Evolutionary conservation across 2,113 vertebrate genomes (phyloP).

Genomic region (Halichoeres trimaculatus): DNA sequence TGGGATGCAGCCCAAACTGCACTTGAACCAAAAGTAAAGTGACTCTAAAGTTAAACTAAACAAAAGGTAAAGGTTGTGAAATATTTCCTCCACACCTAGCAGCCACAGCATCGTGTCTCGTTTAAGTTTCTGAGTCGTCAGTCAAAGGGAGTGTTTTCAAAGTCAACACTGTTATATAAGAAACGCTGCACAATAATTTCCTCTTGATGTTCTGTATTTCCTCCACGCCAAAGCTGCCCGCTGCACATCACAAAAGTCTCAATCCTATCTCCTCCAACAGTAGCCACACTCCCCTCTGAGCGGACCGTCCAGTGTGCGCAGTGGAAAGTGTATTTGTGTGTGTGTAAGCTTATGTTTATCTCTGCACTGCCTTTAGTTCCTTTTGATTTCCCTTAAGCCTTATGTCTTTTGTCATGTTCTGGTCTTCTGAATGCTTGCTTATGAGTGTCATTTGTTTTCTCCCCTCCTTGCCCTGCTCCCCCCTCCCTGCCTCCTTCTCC

Average conservation of each 20-base stretch:
- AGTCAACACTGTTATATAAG: conserved; percentile 10
- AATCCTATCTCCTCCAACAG: conserved; percentile 50
- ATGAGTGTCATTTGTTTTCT: conserved; percentile 85
- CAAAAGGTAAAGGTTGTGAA: not conserved
- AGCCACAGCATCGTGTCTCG: not conserved
- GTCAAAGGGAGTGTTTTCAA: conserved; percentile 17
- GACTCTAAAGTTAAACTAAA: not conserved
- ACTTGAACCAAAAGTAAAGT: not conserved
- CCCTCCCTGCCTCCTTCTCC: conserved; percentile 50
- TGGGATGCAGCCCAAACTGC: not conserved
- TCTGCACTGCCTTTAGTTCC: conserved; percentile 71
- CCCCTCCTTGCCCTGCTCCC: conserved; percentile 37
- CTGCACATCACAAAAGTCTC: conserved; percentile 43
- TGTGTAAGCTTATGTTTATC: conserved; percentile 70
- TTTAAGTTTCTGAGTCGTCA: conserved; percentile 28
- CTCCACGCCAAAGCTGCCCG: conserved; percentile 37
- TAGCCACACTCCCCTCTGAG: conserved; percentile 36
- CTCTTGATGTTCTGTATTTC: conserved; percentile 48
- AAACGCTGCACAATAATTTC: conserved; percentile 39
- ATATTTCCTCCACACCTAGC: not conserved
- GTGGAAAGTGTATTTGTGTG: conserved; percentile 8
- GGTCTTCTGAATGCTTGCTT: conserved; percentile 85
- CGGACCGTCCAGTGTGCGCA: conserved; percentile 41
- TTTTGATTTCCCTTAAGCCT: conserved; percentile 75
- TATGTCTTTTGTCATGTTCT: conserved; percentile 82